Conservation (phyloP, 2,888 invertebrate genomes). For the Xiphydria camelus region DNA sequence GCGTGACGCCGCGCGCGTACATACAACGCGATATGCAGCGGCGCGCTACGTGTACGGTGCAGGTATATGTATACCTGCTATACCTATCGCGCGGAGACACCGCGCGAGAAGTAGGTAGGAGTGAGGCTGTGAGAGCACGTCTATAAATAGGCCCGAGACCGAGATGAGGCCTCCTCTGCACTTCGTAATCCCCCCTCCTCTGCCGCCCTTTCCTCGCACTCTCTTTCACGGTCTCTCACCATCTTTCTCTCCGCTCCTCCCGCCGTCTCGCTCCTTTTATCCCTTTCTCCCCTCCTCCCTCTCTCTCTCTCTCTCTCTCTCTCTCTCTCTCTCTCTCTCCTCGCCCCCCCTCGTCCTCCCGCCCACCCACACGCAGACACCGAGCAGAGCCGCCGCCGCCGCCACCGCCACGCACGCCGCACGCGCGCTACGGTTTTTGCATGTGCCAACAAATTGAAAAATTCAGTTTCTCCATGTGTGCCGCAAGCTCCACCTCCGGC, state of each 20-base stretch:
- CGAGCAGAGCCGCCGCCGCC: not conserved
- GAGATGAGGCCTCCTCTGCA: constrained; percentile 52
- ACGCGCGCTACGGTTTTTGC: constrained; percentile 2
- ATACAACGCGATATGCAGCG: constrained; percentile 25
- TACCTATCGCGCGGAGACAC: constrained; percentile 40
- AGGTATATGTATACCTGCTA: constrained; percentile 12
- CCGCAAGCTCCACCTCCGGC: constrained; percentile 2
- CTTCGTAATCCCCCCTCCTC: constrained; percentile 37
- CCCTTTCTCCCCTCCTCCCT: constrained; percentile 1
- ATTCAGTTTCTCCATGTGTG: not conserved
- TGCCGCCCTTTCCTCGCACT: constrained; percentile 11
- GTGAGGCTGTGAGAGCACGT: constrained; percentile 56
- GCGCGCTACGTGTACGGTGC: constrained; percentile 21
- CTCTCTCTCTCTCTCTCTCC: constrained; percentile 3
- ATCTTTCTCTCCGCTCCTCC: constrained; percentile 10
- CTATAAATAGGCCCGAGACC: constrained; percentile 54
- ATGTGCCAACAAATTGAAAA: not conserved
- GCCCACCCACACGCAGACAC: constrained; percentile 12
- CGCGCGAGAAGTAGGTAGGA: constrained; percentile 51
- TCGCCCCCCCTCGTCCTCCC: constrained; percentile 9
- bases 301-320: constrained; percentile 3
- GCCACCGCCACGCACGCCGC: constrained; percentile 8
- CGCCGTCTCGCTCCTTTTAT: constrained; percentile 15
- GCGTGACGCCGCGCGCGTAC: constrained; percentile 3
- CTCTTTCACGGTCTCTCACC: constrained; percentile 15